phyloP scores from a whole-genome alignment of 2,113 vertebrate genomes.

The Xenus cinereus region DNA sequence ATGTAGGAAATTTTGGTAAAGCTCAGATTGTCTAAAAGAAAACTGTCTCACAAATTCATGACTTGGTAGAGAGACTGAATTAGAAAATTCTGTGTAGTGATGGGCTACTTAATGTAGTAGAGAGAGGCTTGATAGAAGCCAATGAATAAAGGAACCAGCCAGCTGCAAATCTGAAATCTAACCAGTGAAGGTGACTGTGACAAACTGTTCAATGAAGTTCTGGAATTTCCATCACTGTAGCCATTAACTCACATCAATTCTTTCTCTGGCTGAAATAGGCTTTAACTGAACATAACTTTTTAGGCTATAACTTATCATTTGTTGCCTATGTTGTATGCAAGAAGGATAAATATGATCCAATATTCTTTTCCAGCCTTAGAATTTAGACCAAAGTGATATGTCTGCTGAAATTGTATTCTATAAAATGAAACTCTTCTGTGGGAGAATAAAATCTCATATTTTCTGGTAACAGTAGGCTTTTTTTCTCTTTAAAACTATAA shows the following conservation, averaged over 20 bases:
- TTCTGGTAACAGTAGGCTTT: not conserved
- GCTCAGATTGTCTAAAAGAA: not conserved
- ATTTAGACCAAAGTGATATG: not conserved
- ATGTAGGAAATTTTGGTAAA: not conserved
- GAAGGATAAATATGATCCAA: not conserved
- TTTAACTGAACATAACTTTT: not conserved
- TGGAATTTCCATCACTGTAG: not conserved
- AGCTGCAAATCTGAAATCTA: not conserved
- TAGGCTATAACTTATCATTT: not conserved
- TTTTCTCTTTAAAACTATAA: not conserved
- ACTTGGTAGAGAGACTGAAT: not conserved
- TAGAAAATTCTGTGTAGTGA: not conserved
- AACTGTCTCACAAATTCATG: not conserved
- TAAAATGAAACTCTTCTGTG: not conserved
- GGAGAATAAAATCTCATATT: not conserved
- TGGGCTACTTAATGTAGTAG: not conserved
- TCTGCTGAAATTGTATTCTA: not conserved
- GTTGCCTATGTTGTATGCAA: not conserved
- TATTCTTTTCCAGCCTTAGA: not conserved
- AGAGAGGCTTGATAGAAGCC: not conserved
- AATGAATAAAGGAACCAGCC: not conserved
- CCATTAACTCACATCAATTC: not conserved
- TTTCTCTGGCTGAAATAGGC: not conserved
- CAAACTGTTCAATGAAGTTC: not conserved
- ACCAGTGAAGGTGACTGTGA: not conserved